Evolutionary conservation across 2,113 vertebrate genomes (phyloP).

Genomic region (Callocephalon fimbriatum): DNA sequence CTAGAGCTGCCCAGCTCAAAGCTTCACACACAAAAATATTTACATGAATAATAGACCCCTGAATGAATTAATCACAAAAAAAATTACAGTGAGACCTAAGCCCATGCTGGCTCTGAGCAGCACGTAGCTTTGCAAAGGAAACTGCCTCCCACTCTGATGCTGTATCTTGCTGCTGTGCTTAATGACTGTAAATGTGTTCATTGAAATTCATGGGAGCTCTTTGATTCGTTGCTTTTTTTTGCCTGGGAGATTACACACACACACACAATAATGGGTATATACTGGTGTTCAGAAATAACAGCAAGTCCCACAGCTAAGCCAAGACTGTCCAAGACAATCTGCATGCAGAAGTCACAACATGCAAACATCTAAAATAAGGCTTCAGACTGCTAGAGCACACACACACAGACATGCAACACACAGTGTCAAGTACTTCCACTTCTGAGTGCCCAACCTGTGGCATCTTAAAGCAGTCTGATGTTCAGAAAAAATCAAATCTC

Average conservation of each 20-base stretch:
- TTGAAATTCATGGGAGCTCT: constrained; percentile 58
- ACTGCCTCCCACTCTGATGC: constrained; percentile 25
- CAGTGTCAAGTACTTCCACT: neutral
- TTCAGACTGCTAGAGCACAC: neutral
- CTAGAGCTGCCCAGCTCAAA: neutral
- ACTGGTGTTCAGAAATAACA: neutral
- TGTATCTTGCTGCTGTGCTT: constrained; percentile 28
- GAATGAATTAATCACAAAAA: constrained; percentile 4
- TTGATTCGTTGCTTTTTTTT: neutral
- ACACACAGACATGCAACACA: accelerated
- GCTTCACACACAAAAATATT: constrained; percentile 32
- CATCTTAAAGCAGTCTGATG: neutral
- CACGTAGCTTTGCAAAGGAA: constrained; percentile 25
- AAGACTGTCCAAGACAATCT: neutral
- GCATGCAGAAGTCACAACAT: neutral
- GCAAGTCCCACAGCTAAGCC: neutral
- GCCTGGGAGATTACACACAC: neutral
- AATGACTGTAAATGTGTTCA: constrained; percentile 65
- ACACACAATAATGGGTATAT: neutral
- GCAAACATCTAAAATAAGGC: neutral
- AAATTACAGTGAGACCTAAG: constrained; percentile 15
- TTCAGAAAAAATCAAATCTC: neutral
- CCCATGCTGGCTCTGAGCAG: constrained; percentile 43
- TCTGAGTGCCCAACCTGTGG: neutral
- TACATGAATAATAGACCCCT: constrained; percentile 25